phyloP scores from a whole-genome alignment of 2,113 vertebrate genomes.

The Prochilodus magdalenae region DNA sequence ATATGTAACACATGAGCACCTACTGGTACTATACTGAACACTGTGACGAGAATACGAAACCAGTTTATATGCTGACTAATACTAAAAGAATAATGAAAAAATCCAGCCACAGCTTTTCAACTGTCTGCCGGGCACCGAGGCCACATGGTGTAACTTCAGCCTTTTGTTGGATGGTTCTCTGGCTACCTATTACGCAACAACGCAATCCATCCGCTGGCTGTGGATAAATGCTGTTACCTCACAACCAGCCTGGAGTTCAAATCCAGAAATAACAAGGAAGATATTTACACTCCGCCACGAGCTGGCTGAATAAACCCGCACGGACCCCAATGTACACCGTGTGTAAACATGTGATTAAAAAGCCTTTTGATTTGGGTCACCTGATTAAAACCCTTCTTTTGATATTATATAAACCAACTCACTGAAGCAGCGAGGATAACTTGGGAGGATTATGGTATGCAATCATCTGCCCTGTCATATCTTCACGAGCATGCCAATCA shows the following conservation, averaged over 20 bases:
- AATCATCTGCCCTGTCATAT: not conserved
- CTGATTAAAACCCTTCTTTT: conserved; percentile 6
- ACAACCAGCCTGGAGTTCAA: not conserved
- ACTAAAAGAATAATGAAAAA: not conserved
- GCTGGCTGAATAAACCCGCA: not conserved
- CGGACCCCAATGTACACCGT: conserved; percentile 5
- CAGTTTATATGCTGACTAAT: not conserved
- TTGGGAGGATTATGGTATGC: not conserved
- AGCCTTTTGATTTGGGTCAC: not conserved
- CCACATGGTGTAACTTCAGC: not conserved
- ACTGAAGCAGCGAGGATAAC: not conserved
- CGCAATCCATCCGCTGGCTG: not conserved
- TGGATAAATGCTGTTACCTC: conserved; percentile 24
- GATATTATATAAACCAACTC: conserved; percentile 18
- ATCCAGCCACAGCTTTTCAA: not conserved
- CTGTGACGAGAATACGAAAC: not conserved
- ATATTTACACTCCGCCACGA: conserved; percentile 4
- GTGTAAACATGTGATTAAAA: not conserved
- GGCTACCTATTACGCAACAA: conserved; percentile 20
- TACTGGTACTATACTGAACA: not conserved
- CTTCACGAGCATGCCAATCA: not conserved
- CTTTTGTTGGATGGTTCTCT: not conserved
- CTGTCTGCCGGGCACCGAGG: not conserved
- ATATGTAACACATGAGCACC: no score
- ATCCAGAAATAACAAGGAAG: conserved; percentile 17